Percentiles rank a stretch among this genome's conserved stretches.
These are phyloP conservation scores for Zalophus californianus DNA, from an alignment of 2,797 vertebrate species.

Conservation along the genomic window DNA sequence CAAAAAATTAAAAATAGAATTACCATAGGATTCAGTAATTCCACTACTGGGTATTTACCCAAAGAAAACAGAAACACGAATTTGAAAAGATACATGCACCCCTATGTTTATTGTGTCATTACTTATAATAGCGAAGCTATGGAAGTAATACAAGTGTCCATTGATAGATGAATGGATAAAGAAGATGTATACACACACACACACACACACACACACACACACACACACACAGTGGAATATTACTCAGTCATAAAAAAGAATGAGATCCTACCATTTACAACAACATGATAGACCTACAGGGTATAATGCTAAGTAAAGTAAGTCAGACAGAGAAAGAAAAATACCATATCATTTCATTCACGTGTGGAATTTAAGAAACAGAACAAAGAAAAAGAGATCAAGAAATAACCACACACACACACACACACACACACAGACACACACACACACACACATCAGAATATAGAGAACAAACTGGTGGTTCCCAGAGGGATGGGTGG, in stretches of 20 bases:
- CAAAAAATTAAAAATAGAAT: not conserved
- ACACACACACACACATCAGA: not conserved
- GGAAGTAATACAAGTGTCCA: not conserved
- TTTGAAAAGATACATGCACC: not conserved
- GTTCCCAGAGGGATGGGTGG: not conserved
- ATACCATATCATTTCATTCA: not conserved
- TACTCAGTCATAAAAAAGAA: not conserved
- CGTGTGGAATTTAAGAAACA: not conserved
- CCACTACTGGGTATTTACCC: not conserved
- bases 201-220: too few species aligned
- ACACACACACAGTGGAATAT: not conserved
- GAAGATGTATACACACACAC: not conserved
- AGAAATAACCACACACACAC: not conserved
- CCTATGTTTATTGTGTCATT: not conserved
- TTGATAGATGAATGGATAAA: not conserved
- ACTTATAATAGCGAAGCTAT: not conserved
- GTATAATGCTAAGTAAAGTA: not conserved
- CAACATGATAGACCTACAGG: not conserved
- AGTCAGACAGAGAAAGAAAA: not conserved
- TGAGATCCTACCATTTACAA: not conserved
- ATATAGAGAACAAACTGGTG: not conserved
- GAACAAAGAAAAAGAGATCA: not conserved
- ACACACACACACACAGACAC: not conserved
- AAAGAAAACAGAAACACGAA: not conserved
- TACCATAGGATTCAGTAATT: not conserved